Percentiles rank a stretch among this genome's conserved stretches.
Evolutionary conservation across 2,888 invertebrate genomes (phyloP).

Genomic region (Lepidochitona cinerea): DNA sequence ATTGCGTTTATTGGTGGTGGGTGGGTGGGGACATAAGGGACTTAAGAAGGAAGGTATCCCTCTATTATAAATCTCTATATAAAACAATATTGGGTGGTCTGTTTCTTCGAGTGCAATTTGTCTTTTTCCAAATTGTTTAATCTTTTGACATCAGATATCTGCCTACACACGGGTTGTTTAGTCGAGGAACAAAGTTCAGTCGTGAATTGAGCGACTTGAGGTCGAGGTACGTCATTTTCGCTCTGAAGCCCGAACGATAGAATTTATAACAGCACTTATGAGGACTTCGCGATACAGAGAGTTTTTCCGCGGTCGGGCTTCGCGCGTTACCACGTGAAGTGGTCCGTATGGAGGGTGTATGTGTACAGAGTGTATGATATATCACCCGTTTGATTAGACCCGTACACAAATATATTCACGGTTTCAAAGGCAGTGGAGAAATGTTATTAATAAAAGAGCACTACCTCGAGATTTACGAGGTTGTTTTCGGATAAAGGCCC

Average conservation of each 20-base stretch:
- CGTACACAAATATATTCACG: background rate
- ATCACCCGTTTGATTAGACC: background rate
- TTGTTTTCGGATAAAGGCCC: background rate
- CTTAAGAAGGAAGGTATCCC: too few relatives aligned
- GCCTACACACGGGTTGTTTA: background rate
- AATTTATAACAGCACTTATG: background rate
- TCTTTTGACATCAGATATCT: background rate
- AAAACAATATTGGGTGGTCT: too few relatives aligned
- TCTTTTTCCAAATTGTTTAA: too few relatives aligned
- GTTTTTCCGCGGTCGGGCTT: background rate
- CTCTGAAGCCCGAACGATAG: too few relatives aligned
- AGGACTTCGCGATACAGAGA: background rate
- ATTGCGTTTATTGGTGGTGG: too few relatives aligned
- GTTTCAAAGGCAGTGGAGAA: constrained; percentile 1
- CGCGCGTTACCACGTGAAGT: constrained; percentile 1
- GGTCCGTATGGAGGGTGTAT: background rate
- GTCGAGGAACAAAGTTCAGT: background rate
- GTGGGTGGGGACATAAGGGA: too few relatives aligned
- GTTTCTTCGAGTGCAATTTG: too few relatives aligned
- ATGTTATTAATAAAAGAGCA: background rate
- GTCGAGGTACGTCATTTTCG: too few relatives aligned
- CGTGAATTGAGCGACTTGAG: too few relatives aligned
- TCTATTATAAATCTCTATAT: too few relatives aligned
- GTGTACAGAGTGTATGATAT: background rate
- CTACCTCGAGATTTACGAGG: background rate